A percentile compares a stretch with the other conserved stretches of the same genome.
Conservation (phyloP, 2,113 vertebrate genomes). For the Nanorana parkeri region DNA sequence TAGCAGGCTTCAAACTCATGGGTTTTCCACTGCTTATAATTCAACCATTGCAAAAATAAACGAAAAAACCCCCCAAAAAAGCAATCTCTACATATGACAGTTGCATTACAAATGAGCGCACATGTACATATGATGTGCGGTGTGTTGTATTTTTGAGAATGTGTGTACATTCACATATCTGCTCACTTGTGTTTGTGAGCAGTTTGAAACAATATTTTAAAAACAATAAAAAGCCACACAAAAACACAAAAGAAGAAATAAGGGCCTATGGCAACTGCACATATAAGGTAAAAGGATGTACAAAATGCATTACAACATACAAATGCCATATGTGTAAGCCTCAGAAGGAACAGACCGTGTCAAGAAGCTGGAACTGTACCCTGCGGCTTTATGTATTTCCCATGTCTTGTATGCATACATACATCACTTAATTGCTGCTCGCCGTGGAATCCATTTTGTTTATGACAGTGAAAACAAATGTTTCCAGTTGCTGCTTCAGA, state of each 20-base stretch:
- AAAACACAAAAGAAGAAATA: not conserved
- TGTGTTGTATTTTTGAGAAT: not conserved
- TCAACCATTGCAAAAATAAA: too few species aligned
- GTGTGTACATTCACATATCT: not conserved
- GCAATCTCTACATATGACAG: too few species aligned
- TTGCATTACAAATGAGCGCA: too few species aligned
- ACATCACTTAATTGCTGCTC: conserved; percentile 26
- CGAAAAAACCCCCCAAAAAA: too few species aligned
- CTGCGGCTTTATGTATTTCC: not conserved
- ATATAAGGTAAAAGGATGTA: too few species aligned
- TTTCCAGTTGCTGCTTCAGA: conserved; percentile 16
- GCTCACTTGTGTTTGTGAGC: not conserved
- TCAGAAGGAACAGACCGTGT: not conserved
- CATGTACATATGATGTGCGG: too few species aligned
- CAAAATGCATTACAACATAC: too few species aligned
- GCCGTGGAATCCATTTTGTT: conserved; percentile 27
- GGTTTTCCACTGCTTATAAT: too few species aligned
- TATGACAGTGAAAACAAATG: conserved; percentile 52
- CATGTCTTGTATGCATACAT: not conserved
- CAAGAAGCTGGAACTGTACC: not conserved
- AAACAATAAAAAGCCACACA: too few species aligned
- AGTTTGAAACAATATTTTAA: too few species aligned
- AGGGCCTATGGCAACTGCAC: not conserved
- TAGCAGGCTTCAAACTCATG: too few species aligned
- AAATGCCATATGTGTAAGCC: too few species aligned